Base-by-base conservation (phyloP, 2,888 invertebrate genomes). In the Oeneis ivallda region DNA sequence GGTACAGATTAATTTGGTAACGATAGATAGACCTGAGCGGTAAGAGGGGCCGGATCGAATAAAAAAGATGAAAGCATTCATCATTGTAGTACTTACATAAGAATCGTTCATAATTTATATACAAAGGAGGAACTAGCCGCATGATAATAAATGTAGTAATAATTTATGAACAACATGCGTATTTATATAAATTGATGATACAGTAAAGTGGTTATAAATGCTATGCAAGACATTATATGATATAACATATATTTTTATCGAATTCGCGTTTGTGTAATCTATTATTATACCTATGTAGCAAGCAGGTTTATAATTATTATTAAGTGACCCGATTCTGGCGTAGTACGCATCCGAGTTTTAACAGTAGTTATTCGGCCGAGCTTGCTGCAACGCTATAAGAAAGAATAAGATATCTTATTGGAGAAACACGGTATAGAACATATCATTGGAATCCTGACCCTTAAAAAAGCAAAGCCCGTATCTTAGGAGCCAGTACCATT, bases 11-110 rank as follows among this genome's bases (percentile, higher is more conserved):
- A 34, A 15, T n/a, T 58, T 54, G 19, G 17, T 7, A 10, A 32
- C 53, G 37, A 52, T 52, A 62, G 53, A 58, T 47, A 58, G 65
- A 45, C 50, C 45, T 50, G 49, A 52, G 43, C 19, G 13, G 37
- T 47, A 58, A 67, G 60, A 66, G 50, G 54, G 64, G 43, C 64
- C 49, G 32, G 64, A 49, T 66, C 49, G 32, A 62, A 56, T 59
- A 47, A 59, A 70, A 65, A 66, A 61, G 57, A 66, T 65, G 61
- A 61, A 43, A 61, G 60, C 63, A 66, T 66, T 61, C 56, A 57
- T 68, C 61, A 66, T 66, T 61, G 60, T 68, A 53, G 60, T 56
- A 62, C 67, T 67, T 62, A 64, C 57, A 64, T 66, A 52, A 64
- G 54, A 65, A 69, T 59, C 49, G 53, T 63, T 58, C 58, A 64